These are phyloP conservation scores for Drosophila formosana DNA, from an alignment of 2,888 invertebrate genomes.

Conservation along the genomic window DNA sequence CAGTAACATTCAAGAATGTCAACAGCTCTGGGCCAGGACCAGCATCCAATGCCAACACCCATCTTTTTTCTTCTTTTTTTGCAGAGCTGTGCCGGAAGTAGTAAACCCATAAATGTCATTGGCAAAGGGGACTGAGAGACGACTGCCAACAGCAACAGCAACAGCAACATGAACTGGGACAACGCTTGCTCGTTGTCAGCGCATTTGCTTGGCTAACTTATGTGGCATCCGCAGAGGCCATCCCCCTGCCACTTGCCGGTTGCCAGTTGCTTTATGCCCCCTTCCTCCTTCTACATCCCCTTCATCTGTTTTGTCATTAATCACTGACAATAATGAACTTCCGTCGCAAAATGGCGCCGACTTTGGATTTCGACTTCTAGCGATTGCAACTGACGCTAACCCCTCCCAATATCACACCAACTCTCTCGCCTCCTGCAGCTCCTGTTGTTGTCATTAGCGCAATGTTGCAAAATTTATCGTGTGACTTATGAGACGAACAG, in stretches of 20 bases:
- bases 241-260: background rate
- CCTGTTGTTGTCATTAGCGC: constrained; percentile 76
- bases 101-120: constrained; percentile 73
- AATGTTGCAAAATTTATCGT: constrained; percentile 81
- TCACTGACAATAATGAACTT: constrained; percentile 84
- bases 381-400: constrained; percentile 31
- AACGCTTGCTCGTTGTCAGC: constrained; percentile 47
- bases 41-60: constrained; percentile 13
- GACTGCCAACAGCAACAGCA: constrained; percentile 59
- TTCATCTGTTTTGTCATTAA: constrained; percentile 75
- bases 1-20: constrained; percentile 59
- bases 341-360: constrained; percentile 72
- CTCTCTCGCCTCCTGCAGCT: background rate
- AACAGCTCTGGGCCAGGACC: constrained; percentile 36
- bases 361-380: constrained; percentile 44
- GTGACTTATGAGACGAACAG: constrained; percentile 71
- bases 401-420: background rate
- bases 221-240: constrained; percentile 61
- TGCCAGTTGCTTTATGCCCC: background rate
- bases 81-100: constrained; percentile 59
- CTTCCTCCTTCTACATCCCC: constrained; percentile 4
- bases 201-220: constrained; percentile 64
- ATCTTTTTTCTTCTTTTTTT: constrained; percentile 8
- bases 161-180: constrained; percentile 30
- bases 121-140: constrained; percentile 17